These are phyloP conservation scores for Ptilonorhynchus violaceus DNA, from an alignment of 2,113 vertebrate genomes.

Conservation along the genomic window DNA sequence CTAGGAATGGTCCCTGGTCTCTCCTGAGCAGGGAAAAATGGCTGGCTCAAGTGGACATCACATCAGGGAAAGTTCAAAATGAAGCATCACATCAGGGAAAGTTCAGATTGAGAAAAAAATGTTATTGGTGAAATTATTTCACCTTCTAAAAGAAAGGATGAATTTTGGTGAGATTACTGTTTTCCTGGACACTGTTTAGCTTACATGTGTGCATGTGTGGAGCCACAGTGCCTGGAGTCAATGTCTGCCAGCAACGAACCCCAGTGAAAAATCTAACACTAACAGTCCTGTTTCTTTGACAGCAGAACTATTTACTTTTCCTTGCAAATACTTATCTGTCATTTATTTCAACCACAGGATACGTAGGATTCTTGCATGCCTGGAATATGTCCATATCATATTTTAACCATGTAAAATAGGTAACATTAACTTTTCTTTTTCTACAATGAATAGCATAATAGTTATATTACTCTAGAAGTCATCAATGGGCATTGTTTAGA, in stretches of 20 bases:
- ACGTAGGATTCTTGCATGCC: background rate
- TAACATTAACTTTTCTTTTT: background rate
- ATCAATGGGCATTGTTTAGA: background rate
- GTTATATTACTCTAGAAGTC: background rate
- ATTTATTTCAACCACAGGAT: background rate
- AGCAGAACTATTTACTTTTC: background rate
- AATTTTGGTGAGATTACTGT: background rate
- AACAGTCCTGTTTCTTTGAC: background rate
- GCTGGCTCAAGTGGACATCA: background rate
- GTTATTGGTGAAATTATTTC: background rate
- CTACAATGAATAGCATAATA: background rate
- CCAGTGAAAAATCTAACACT: background rate
- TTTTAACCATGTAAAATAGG: background rate
- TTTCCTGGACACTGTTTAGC: background rate
- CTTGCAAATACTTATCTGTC: background rate
- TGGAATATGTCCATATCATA: background rate
- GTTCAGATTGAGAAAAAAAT: background rate
- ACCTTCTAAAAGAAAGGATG: background rate
- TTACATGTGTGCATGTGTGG: fast-evolving
- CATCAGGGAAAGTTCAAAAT: background rate
- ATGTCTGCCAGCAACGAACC: background rate
- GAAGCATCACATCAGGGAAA: background rate
- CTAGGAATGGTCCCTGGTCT: background rate
- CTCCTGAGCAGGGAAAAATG: background rate
- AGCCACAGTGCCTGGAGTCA: background rate